Conservation (phyloP, 2,888 invertebrate genomes). For the Caenorhabditis angaria region DNA sequence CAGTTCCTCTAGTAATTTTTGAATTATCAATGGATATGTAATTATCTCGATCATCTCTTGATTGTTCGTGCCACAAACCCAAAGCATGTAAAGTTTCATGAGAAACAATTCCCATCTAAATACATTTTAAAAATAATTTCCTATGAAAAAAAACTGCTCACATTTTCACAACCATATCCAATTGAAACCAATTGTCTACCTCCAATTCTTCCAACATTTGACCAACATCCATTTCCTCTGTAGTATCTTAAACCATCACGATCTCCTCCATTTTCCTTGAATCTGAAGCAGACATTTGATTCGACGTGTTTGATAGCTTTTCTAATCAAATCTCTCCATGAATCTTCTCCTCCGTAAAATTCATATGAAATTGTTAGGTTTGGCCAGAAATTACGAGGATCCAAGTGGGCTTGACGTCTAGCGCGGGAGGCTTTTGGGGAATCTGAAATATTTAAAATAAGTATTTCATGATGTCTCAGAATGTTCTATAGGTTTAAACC, state of each 20-base stretch:
- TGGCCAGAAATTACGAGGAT: constrained; percentile 58
- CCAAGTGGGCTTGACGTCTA: constrained; percentile 63
- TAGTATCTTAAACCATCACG: constrained; percentile 51
- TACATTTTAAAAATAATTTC: constrained; percentile 7
- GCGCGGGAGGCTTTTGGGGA: constrained; percentile 14
- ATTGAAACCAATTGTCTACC: constrained; percentile 65
- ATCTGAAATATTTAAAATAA: constrained; percentile 1
- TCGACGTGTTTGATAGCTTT: constrained; percentile 62
- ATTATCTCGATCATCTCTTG: constrained; percentile 65
- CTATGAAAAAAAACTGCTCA: constrained; percentile 16
- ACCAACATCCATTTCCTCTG: constrained; percentile 65
- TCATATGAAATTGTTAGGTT: constrained; percentile 58
- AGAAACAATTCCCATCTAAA: constrained; percentile 65
- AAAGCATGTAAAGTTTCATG: constrained; percentile 66
- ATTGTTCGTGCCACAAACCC: constrained; percentile 71
- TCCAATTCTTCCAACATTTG: constrained; percentile 65
- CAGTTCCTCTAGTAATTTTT: constrained; percentile 64
- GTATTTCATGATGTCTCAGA: no score
- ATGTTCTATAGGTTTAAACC: no score
- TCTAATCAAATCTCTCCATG: constrained; percentile 61
- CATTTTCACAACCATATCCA: constrained; percentile 67
- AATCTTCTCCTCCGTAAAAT: constrained; percentile 49
- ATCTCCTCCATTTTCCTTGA: constrained; percentile 61
- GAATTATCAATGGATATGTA: constrained; percentile 56
- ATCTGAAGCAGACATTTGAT: constrained; percentile 63